Percentiles rank a stretch among this genome's conserved stretches.
These are phyloP conservation scores for Phyllotreta cruciferae DNA, from an alignment of 2,888 invertebrate genomes.

Conservation along the genomic window DNA sequence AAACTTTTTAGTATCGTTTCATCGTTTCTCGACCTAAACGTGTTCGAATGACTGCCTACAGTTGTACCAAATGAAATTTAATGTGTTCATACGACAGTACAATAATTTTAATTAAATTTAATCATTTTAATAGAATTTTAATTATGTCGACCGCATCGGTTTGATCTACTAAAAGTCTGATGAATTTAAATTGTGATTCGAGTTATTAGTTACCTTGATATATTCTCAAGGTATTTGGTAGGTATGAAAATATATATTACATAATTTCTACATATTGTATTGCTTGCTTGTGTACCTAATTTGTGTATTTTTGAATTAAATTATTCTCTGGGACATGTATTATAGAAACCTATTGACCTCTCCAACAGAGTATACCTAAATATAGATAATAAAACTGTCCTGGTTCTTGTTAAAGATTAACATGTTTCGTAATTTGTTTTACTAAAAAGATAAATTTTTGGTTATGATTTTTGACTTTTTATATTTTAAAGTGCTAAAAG, in stretches of 20 bases:
- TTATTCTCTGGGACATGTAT: too few relatives aligned
- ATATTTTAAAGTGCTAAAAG: too few relatives aligned
- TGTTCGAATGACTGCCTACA: conserved; percentile 30
- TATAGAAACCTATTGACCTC: too few relatives aligned
- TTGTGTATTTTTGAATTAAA: too few relatives aligned
- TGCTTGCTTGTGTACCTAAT: too few relatives aligned
- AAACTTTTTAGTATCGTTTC: conserved; percentile 29
- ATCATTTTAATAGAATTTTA: conserved; percentile 1
- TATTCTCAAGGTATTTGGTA: conserved; percentile 22
- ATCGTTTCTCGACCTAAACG: conserved; percentile 25
- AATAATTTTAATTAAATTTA: not conserved
- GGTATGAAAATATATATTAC: conserved; percentile 30
- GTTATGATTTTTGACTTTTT: too few relatives aligned
- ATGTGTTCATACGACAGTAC: conserved; percentile 33
- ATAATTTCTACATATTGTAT: conserved; percentile 11
- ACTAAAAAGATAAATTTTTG: too few relatives aligned
- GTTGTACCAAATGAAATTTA: conserved; percentile 24
- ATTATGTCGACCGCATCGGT: conserved; percentile 1
- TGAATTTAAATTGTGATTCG: conserved; percentile 3
- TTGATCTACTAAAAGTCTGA: conserved; percentile 5
- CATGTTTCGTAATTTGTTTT: too few relatives aligned
- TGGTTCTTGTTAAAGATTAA: too few relatives aligned
- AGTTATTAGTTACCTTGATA: conserved; percentile 14
- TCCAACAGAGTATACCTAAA: too few relatives aligned
- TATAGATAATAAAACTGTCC: too few relatives aligned